Conservation (phyloP, 2,888 invertebrate species). For the Dicycla oo region DNA sequence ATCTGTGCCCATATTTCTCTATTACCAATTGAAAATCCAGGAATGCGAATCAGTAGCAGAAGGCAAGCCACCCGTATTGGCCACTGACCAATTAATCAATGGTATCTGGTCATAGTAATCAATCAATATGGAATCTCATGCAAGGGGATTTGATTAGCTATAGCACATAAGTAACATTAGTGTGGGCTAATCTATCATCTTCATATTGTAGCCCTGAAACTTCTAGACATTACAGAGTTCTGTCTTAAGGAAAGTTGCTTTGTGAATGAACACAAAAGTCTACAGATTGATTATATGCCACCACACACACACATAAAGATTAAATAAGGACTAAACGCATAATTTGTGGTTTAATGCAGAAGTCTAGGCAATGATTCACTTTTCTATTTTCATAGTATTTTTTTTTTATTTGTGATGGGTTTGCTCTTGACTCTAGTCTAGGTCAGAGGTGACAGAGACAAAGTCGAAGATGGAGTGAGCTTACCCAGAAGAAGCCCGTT, state of each 20-base stretch:
- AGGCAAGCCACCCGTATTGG: constrained; percentile 35
- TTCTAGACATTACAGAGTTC: not conserved
- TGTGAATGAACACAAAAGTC: not conserved
- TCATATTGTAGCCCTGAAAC: not conserved
- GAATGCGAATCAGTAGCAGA: constrained; percentile 19
- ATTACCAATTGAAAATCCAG: constrained; percentile 27
- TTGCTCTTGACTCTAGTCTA: no score
- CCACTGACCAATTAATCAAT: constrained; percentile 50
- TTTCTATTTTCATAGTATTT: no score
- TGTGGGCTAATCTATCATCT: constrained; percentile 28
- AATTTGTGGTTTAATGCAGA: no score
- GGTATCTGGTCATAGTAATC: constrained; percentile 51
- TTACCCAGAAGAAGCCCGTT: no score
- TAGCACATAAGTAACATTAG: constrained; percentile 27
- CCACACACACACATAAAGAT: no score
- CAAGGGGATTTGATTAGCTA: constrained; percentile 49
- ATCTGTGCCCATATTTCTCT: constrained; percentile 8
- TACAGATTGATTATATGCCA: no score
- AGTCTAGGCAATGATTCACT: no score
- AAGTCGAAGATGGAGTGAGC: no score
- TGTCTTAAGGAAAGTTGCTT: not conserved
- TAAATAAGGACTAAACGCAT: no score
- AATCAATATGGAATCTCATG: constrained; percentile 53
- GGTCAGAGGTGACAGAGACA: no score
- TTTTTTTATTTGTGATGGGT: no score